phyloP scores from a whole-genome alignment of 2,113 vertebrate genomes.

The Toxotes chatareus region DNA sequence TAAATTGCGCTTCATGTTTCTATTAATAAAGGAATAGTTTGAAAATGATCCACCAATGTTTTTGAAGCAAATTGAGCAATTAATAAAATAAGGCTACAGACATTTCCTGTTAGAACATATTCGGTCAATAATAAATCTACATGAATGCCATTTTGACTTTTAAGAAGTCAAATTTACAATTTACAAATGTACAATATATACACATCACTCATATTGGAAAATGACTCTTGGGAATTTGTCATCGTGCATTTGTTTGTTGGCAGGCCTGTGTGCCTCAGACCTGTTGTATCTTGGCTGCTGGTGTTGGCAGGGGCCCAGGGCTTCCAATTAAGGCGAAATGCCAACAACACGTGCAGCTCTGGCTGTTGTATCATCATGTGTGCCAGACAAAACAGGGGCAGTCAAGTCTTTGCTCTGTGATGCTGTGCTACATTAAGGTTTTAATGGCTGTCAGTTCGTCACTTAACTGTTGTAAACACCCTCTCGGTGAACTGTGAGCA shows the following conservation, averaged over 20 bases:
- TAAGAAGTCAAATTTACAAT: slow-evolving; percentile 1
- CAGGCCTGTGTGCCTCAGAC: slow-evolving; percentile 65
- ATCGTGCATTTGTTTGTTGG: slow-evolving; percentile 42
- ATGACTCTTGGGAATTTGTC: not conserved
- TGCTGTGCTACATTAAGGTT: slow-evolving; percentile 75
- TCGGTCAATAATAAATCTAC: slow-evolving; percentile 30
- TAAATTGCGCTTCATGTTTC: slow-evolving; percentile 52
- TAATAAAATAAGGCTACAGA: slow-evolving; percentile 11
- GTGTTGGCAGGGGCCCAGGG: slow-evolving; percentile 82
- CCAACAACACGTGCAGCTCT: slow-evolving; percentile 53
- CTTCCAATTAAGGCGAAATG: slow-evolving; percentile 73
- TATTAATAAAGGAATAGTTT: slow-evolving; percentile 33
- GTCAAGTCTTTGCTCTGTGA: slow-evolving; percentile 50
- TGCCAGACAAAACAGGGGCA: slow-evolving; percentile 70
- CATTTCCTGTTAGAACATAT: slow-evolving; percentile 27
- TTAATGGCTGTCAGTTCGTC: slow-evolving; percentile 80
- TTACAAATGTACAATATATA: not conserved
- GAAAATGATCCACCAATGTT: slow-evolving; percentile 8
- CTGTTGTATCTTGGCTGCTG: slow-evolving; percentile 85
- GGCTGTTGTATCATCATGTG: slow-evolving; percentile 49
- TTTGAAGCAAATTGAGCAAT: slow-evolving; percentile 19
- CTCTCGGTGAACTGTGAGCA: slow-evolving; percentile 79
- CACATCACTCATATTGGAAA: not conserved
- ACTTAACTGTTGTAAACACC: slow-evolving; percentile 81
- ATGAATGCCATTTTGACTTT: slow-evolving; percentile 9